These are phyloP conservation scores for Bombus confusus DNA, from an alignment of 1,140 invertebrate genomes.

Conservation along the genomic window DNA sequence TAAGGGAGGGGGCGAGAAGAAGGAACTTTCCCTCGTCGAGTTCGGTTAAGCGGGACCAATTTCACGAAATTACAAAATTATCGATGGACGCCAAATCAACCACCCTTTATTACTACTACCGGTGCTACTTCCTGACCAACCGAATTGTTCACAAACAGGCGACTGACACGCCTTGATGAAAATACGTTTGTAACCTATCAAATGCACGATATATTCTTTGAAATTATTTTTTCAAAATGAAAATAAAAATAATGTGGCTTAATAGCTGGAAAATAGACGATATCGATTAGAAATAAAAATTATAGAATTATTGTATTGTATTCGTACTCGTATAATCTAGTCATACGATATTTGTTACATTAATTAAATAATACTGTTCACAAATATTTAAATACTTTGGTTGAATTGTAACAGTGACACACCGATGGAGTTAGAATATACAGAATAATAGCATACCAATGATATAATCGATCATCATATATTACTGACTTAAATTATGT, in stretches of 20 bases:
- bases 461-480: too few relatives aligned
- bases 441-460: too few relatives aligned
- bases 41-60: slow-evolving; percentile 50
- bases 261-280: too few relatives aligned
- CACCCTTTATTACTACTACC: slow-evolving; percentile 27
- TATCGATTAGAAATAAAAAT: too few relatives aligned
- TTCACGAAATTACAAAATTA: slow-evolving; percentile 69
- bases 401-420: too few relatives aligned
- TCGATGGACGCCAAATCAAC: slow-evolving; percentile 40
- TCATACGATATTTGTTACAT: too few relatives aligned
- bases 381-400: too few relatives aligned
- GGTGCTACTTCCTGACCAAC: slow-evolving; percentile 19
- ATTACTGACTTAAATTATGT: too few relatives aligned
- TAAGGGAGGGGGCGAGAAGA: background rate
- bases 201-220: background rate
- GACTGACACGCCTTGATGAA: background rate
- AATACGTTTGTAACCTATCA: background rate
- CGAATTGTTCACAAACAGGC: slow-evolving; percentile 16
- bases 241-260: too few relatives aligned
- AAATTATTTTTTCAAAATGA: too few relatives aligned
- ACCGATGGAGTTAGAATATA: too few relatives aligned
- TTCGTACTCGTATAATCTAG: background rate
- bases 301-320: background rate
- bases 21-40: slow-evolving; percentile 27
- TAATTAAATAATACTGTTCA: too few relatives aligned